These are phyloP conservation scores for Crotalus tigris DNA, from an alignment of 2,113 vertebrate genomes.

Conservation along the genomic window DNA sequence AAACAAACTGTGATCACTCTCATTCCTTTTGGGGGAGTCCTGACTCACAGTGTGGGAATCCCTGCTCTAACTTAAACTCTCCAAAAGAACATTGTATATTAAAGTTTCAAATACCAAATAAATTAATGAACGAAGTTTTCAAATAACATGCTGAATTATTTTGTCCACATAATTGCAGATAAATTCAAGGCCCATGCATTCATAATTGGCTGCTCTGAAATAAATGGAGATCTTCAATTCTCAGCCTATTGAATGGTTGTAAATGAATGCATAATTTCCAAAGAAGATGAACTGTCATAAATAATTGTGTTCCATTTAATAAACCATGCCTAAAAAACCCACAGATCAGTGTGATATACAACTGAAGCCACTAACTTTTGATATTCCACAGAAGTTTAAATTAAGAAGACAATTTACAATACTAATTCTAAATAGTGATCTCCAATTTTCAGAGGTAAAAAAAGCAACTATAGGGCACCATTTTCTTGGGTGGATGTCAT, in stretches of 20 bases:
- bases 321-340: not conserved
- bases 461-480: not conserved
- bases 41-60: not conserved
- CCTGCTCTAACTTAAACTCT: not conserved
- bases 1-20: not conserved
- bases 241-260: not conserved
- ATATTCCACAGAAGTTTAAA: not conserved
- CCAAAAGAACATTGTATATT: not conserved
- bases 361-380: not conserved
- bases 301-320: not conserved
- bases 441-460: not conserved
- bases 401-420: not conserved
- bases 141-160: not conserved
- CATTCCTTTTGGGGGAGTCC: not conserved
- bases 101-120: not conserved
- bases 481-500: not conserved
- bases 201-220: no score
- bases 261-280: not conserved
- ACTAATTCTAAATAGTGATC: not conserved
- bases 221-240: not conserved
- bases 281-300: not conserved
- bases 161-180: not conserved
- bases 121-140: not conserved
- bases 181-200: not conserved
- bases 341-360: not conserved